Evolutionary conservation across 2,797 vertebrate species (phyloP), one percentile per base, ranked within the genome.

Genomic region (Spinibarbus caldwelli): DNA sequence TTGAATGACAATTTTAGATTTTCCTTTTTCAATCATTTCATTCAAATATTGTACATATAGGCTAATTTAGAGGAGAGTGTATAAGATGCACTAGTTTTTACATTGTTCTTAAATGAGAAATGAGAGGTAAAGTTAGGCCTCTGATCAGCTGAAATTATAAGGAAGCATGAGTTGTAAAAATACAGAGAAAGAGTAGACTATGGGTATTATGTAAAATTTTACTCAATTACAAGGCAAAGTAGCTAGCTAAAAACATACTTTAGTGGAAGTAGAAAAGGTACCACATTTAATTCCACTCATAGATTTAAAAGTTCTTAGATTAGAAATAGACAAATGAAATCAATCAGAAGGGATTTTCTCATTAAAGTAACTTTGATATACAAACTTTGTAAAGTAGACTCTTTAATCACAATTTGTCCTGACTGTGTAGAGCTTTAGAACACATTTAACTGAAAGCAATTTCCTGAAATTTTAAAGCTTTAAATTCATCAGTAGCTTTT

Each of bases 331-430:
- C 62, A 15, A 19, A 26, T 26, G 4, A 73, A 73, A 73, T 31
- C 71, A 49, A 31, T 73, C 26, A 73, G 17, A 73, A 2, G 45
- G 29, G 17, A 75, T 52, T 75, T 52, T 75, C 72, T 52, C 5
- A 52, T 52, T 49, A 75, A 64, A 31, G 17, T 21, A 75, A 52
- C 47, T 52, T 75, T 76, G 19, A 52, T 52, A 23, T 52, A 36
- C 29, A 76, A 52, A 76, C 47, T 54, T 36, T 23, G 29, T 34
- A 75, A 75, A 49, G 45, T 21, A 75, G 72, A 75, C 5, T 75
- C 45, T 75, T 75, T 75, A 75, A 49, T 49, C 29, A 75, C 71
- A 21, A 12, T 12, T 75, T 75, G 41, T 72, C 7, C 15, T 29
- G 41, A 47, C 41, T 72, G 70, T 3, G 10, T 52, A 52, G 45